These are phyloP conservation scores for Watsonalla binaria DNA, from an alignment of 2,888 invertebrate genomes.

Conservation along the genomic window DNA sequence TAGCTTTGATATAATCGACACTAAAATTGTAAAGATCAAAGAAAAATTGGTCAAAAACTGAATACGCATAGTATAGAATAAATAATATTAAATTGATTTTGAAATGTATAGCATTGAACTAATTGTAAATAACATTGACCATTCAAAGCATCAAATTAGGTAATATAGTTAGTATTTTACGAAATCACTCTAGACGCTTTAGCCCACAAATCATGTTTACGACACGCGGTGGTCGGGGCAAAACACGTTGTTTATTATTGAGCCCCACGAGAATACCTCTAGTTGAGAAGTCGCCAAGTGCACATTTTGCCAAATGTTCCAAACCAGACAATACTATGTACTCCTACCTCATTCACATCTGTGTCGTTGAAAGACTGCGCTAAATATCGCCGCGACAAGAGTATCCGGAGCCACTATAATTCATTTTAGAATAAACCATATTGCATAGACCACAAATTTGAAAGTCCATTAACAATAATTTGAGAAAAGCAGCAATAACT, in stretches of 20 bases:
- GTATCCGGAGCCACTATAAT: slow-evolving; percentile 5
- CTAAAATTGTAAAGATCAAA: too few relatives aligned
- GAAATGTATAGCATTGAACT: too few relatives aligned
- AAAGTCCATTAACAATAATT: slow-evolving; percentile 13
- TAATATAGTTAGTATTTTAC: too few relatives aligned
- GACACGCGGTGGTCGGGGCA: slow-evolving; percentile 29
- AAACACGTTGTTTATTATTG: slow-evolving; percentile 51
- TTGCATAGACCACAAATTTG: slow-evolving; percentile 1
- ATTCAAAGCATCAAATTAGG: too few relatives aligned
- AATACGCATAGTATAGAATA: too few relatives aligned
- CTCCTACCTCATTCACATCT: slow-evolving; percentile 28
- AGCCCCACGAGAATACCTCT: slow-evolving; percentile 42
- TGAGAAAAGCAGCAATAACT: slow-evolving; percentile 8
- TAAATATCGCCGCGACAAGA: slow-evolving; percentile 20
- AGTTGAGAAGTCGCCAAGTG: slow-evolving; percentile 68
- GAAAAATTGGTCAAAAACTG: too few relatives aligned
- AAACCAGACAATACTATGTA: slow-evolving; percentile 55
- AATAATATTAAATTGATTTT: too few relatives aligned
- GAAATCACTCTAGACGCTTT: not conserved
- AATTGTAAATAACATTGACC: too few relatives aligned
- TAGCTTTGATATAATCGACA: too few relatives aligned
- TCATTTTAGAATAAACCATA: not conserved
- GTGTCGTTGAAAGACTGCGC: slow-evolving; percentile 33
- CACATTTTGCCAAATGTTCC: slow-evolving; percentile 65
- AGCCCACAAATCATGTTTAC: slow-evolving; percentile 24